phyloP scores from a whole-genome alignment of 92 coral and sea anemone species.

The Ricordea florida region DNA sequence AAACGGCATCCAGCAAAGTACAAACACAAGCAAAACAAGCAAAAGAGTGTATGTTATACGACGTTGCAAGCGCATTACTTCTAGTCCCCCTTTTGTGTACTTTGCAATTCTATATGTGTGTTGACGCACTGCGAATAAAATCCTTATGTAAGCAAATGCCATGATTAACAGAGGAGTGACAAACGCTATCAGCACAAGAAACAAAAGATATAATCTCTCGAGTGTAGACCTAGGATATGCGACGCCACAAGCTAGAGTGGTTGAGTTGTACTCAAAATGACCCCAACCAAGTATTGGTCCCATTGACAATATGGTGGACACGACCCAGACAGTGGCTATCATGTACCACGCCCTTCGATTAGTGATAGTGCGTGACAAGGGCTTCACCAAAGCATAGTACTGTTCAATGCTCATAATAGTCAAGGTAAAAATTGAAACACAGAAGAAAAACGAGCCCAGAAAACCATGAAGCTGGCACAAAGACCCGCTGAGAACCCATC shows the following conservation, averaged over 20 bases:
- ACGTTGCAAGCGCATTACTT: constrained; percentile 81
- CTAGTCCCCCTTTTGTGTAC: constrained; percentile 69
- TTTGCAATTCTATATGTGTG: constrained; percentile 75
- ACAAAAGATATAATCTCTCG: constrained; percentile 73
- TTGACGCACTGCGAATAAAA: constrained; percentile 72
- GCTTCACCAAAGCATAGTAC: constrained; percentile 79
- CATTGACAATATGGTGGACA: constrained; percentile 63
- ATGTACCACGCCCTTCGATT: constrained; percentile 77
- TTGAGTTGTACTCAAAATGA: constrained; percentile 79
- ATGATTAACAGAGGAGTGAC: constrained; percentile 73
- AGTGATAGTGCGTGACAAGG: constrained; percentile 80
- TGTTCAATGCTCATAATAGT: constrained; percentile 91
- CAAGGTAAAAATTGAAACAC: constrained; percentile 79
- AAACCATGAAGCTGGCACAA: constrained; percentile 86
- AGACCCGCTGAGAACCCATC: constrained; percentile 75
- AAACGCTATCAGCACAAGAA: constrained; percentile 69
- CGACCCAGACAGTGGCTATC: constrained; percentile 64
- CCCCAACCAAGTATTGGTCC: constrained; percentile 88
- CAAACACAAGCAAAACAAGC: constrained; percentile 71
- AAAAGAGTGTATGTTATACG: constrained; percentile 79
- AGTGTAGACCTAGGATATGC: constrained; percentile 61
- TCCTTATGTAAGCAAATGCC: constrained; percentile 80
- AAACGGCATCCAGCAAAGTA: constrained; percentile 86
- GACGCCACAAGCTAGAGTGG: constrained; percentile 82
- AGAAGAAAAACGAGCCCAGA: constrained; percentile 85